Base-by-base conservation (phyloP, 2,888 invertebrate genomes). In the Temnothorax ravouxi region DNA sequence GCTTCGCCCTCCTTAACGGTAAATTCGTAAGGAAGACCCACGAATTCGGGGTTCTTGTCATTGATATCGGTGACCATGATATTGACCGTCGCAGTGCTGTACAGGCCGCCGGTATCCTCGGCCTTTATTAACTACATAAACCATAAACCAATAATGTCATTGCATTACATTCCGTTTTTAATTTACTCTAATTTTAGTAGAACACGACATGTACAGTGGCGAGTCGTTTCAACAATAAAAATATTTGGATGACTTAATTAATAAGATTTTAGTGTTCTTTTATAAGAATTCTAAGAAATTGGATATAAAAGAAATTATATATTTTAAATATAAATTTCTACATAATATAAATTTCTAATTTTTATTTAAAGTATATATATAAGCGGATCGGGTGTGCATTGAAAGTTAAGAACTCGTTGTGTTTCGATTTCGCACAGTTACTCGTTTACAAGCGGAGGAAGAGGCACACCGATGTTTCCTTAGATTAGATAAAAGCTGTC, bases 11-110 rank as follows among this genome's bases (percentile, higher is more conserved):
- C 98, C 93, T 97, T 97, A 0, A 98, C 97, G n/a, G 96, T 95
- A 94, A 98, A 98, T 59, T 96, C 95, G 92, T 98, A 98, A 0
- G 98, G 97, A 87, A 97, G 96, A 29, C 96, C 96, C n/a, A 97
- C 96, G 92, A 98, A 99, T 92, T 97, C 97, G 0, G 98, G 98
- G 94, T 98, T 98, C 92, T 98, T 98, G 93, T 99, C 98, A 93
- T 98, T 98, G 86, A 98, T 98, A 91, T 99, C 99, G 0, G 98
- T 98, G 1, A 99, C 98, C 93, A 97, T 97, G 81, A 99, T 97
- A 91, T 98, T 98, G 0, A 98, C 97, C 0, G 97, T 98, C 0
- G 98, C 97, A 1, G 97, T 98, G 91, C 97, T 97, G 0, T 97
- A 96, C 54, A 98, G 95, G 64, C 97, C 97, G 1, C 98, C 98